Evolutionary conservation across 2,797 vertebrate genomes (phyloP).

Genomic region (Rhyacichthys aspro): DNA sequence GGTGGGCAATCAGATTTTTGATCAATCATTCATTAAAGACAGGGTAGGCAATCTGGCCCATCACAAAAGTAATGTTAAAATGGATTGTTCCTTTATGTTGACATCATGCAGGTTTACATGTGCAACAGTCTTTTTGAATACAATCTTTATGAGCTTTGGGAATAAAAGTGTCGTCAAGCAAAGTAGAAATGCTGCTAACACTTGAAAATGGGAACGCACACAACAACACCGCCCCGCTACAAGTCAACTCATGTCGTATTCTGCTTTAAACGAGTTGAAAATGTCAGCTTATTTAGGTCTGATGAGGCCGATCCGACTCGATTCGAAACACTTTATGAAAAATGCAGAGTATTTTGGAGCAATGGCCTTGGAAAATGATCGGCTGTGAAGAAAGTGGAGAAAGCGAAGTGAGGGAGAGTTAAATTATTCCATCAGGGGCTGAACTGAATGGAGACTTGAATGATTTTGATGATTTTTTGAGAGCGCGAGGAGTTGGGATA

Average conservation of each 20-base stretch:
- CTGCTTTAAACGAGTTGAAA: slow-evolving; percentile 3
- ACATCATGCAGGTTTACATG: too few species aligned
- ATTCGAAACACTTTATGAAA: slow-evolving; percentile 10
- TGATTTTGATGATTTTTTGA: slow-evolving; percentile 7
- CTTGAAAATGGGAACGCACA: too few species aligned
- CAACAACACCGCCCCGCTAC: too few species aligned
- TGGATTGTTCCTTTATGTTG: too few species aligned
- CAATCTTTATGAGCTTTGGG: too few species aligned
- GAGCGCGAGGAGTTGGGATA: slow-evolving; percentile 6
- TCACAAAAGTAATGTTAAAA: too few species aligned
- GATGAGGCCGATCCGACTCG: background rate
- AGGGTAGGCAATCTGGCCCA: background rate
- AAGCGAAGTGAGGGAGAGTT: slow-evolving; percentile 8
- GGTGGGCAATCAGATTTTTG: background rate
- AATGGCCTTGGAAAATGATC: background rate
- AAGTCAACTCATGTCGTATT: background rate
- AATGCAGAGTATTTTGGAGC: slow-evolving; percentile 1
- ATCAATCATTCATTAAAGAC: background rate
- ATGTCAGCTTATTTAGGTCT: background rate
- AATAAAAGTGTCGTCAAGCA: too few species aligned
- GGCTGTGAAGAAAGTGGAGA: slow-evolving; percentile 4
- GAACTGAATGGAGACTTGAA: slow-evolving; percentile 6
- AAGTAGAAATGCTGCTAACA: too few species aligned
- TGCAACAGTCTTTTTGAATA: too few species aligned
- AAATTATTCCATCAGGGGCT: slow-evolving; percentile 40